phyloP scores from a whole-genome alignment of 2,113 vertebrate genomes.

The Hypomesus transpacificus region DNA sequence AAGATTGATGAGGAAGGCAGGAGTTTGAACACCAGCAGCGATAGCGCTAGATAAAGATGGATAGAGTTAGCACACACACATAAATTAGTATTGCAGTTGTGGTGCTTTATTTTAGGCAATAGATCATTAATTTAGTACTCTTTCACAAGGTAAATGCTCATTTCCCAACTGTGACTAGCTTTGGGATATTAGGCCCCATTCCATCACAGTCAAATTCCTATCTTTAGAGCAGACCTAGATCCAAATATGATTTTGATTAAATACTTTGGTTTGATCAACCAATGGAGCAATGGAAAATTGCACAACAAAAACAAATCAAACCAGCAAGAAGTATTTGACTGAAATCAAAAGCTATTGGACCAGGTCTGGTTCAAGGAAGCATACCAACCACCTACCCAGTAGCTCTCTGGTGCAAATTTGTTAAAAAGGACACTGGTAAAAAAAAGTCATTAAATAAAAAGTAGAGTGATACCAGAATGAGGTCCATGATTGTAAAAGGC shows the following conservation, averaged over 20 bases:
- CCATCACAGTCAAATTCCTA: not conserved
- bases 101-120: constrained; percentile 30
- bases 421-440: constrained; percentile 27
- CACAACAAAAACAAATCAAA: constrained; percentile 1
- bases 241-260: too few relatives aligned
- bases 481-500: constrained; percentile 35
- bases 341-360: too few relatives aligned
- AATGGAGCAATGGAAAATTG: not conserved
- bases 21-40: not conserved
- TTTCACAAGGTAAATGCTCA: constrained; percentile 11
- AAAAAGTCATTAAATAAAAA: constrained; percentile 28
- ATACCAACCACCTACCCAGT: not conserved
- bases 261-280: too few relatives aligned
- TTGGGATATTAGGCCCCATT: not conserved
- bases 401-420: not conserved
- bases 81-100: constrained; percentile 16
- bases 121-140: not conserved
- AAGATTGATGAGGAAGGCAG: not conserved
- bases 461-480: constrained; percentile 2
- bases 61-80: not conserved
- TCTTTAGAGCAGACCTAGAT: not conserved
- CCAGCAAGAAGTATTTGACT: not conserved
- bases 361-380: not conserved
- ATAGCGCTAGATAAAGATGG: not conserved
- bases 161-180: not conserved